Base-by-base conservation (phyloP, 2,888 invertebrate genomes). In the Atherix ibis region DNA sequence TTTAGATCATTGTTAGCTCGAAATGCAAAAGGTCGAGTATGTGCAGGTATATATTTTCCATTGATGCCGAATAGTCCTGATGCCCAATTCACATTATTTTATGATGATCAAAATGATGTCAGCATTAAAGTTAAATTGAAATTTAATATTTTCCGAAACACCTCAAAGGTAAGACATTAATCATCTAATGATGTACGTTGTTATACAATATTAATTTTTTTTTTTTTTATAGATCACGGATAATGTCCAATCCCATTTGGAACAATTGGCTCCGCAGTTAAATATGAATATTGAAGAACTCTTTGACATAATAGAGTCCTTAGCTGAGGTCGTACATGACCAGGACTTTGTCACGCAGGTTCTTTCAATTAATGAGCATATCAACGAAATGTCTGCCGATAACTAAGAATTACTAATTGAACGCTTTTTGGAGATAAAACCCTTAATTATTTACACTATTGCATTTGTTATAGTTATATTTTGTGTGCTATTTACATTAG, bases 11-110 rank as follows among this genome's bases (percentile, higher is more conserved):
- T 88, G 32, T 63, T 89, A 34, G 73, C 82, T 4, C 72, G 89
- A 34, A 81, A 87, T 58, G 77, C 76, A 43, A 85, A 85, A 48
- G 88, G 88, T 31, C 76, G 79, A 45, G 68, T 88, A 5, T 67
- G 73, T 22, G 85, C 89, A 31, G 89, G 89, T 15, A 64, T 91
- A 38, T 89, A 88, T 61, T 85, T 89, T 56, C 79, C 83, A 27
- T 68, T 74, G 43, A 35, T 54, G 48, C 16, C 52, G 29, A 64
- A 52, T 49, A 55, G 50, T 50, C 63, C 49, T 43, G 77, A 77
- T 40, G 62, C 70, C 2, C 64, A 70, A 45, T 77, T 87, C 53
- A 85, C 84, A 1, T 65, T 85, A 41, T 87, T 88, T 62, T 79
- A 79, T 53, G 77, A 79, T 53, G 62, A 57, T 2, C 51, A 54